Evolutionary conservation across 2,797 vertebrate genomes (phyloP).

Genomic region (Sebastes hubbsi): DNA sequence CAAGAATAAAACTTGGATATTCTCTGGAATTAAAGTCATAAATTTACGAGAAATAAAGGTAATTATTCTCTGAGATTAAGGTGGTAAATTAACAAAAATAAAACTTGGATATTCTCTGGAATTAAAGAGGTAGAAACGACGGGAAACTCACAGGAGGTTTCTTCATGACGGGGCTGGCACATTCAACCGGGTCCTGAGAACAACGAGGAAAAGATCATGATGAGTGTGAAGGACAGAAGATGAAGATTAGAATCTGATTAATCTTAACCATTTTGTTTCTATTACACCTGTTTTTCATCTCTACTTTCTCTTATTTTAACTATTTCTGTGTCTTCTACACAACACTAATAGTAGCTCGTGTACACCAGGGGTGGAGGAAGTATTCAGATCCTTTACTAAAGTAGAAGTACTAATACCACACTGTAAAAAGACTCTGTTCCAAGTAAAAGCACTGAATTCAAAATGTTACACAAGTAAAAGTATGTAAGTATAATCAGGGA

Average conservation of each 20-base stretch:
- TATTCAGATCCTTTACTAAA: not conserved
- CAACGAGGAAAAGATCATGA: not conserved
- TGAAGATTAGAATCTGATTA: not conserved
- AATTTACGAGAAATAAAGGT: too few species aligned
- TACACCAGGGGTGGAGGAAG: not conserved
- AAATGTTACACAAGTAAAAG: not conserved
- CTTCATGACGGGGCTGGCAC: conserved; percentile 67
- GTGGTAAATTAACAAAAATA: too few species aligned
- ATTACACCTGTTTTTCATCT: not conserved
- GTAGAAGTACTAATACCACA: too few species aligned
- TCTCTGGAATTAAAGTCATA: too few species aligned
- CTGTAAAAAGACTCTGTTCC: too few species aligned
- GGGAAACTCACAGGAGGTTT: conserved; percentile 75
- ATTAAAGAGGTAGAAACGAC: not conserved
- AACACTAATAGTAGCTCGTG: not conserved
- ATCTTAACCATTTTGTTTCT: not conserved
- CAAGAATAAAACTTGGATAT: too few species aligned
- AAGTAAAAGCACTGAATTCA: not conserved
- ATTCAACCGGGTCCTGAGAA: conserved; percentile 67
- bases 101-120: too few species aligned
- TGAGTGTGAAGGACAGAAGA: not conserved
- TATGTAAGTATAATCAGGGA: not conserved
- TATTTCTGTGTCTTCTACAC: not conserved
- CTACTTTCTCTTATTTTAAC: not conserved
- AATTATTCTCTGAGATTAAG: too few species aligned